These are phyloP conservation scores for Scaptomyza cyrtandrae DNA, from an alignment of 2,888 invertebrate species.

Conservation along the genomic window DNA sequence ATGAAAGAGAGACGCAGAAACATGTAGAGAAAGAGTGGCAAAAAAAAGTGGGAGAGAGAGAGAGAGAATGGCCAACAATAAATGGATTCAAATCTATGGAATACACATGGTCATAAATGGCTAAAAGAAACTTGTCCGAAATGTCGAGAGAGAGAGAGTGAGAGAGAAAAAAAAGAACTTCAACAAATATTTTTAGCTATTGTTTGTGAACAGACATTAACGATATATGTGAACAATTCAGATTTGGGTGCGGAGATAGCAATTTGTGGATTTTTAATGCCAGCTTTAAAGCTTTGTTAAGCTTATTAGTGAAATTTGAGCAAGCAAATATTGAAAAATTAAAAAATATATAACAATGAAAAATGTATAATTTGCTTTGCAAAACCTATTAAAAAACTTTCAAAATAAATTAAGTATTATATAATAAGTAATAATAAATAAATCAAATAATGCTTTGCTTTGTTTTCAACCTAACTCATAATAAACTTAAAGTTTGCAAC, in stretches of 20 bases:
- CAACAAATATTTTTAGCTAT: neutral
- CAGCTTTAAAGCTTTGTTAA: slow-evolving; percentile 5
- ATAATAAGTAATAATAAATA: too few relatives aligned
- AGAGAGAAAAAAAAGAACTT: neutral
- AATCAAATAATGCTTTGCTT: too few relatives aligned
- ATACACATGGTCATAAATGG: slow-evolving; percentile 26
- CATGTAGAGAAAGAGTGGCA: neutral
- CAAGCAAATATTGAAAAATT: too few relatives aligned
- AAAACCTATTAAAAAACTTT: too few relatives aligned
- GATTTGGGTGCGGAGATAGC: neutral
- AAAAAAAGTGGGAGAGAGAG: too few relatives aligned
- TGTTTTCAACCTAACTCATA: too few relatives aligned
- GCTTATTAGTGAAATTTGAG: slow-evolving; percentile 10
- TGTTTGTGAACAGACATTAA: slow-evolving; percentile 1
- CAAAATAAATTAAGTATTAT: too few relatives aligned
- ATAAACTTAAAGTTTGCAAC: neutral
- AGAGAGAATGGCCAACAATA: slow-evolving; percentile 27
- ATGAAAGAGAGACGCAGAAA: neutral
- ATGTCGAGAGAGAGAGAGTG: neutral
- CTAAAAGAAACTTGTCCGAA: slow-evolving; percentile 18
- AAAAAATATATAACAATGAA: too few relatives aligned
- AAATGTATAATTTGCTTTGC: too few relatives aligned
- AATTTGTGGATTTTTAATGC: slow-evolving; percentile 21
- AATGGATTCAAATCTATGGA: slow-evolving; percentile 34
- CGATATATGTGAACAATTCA: neutral